Conservation (phyloP, 2,113 vertebrate species). For the Lamprotornis superbus region DNA sequence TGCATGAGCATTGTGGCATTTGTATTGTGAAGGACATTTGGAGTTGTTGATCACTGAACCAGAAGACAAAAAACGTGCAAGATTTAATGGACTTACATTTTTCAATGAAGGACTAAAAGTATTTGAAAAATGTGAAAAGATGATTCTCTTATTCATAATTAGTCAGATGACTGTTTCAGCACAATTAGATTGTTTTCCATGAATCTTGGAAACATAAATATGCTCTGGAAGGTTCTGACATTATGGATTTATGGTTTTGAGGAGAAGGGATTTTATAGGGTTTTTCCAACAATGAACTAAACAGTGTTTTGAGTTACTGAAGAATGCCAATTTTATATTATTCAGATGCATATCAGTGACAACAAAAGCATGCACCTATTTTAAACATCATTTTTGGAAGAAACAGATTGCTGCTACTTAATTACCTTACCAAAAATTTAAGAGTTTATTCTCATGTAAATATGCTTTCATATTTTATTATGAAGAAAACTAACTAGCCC, state of each 20-base stretch:
- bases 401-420: slow-evolving; percentile 79
- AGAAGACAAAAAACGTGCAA: not conserved
- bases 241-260: not conserved
- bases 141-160: not conserved
- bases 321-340: slow-evolving; percentile 26
- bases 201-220: not conserved
- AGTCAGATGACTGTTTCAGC: not conserved
- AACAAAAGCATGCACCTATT: not conserved
- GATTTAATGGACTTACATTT: not conserved
- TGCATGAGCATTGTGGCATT: not conserved
- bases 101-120: not conserved
- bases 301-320: not conserved
- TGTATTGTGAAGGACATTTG: slow-evolving; percentile 23
- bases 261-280: not conserved
- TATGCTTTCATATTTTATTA: slow-evolving; percentile 71
- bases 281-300: not conserved
- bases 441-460: slow-evolving; percentile 71
- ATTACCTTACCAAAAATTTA: slow-evolving; percentile 74
- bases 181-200: not conserved
- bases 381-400: slow-evolving; percentile 52
- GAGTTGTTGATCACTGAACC: not conserved
- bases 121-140: not conserved
- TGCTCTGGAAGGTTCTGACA: not conserved
- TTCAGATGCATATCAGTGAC: not conserved
- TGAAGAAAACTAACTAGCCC: slow-evolving; percentile 66